Evolutionary conservation across 2,113 vertebrate species (phyloP).

Genomic region (Cryptotis parvus): DNA sequence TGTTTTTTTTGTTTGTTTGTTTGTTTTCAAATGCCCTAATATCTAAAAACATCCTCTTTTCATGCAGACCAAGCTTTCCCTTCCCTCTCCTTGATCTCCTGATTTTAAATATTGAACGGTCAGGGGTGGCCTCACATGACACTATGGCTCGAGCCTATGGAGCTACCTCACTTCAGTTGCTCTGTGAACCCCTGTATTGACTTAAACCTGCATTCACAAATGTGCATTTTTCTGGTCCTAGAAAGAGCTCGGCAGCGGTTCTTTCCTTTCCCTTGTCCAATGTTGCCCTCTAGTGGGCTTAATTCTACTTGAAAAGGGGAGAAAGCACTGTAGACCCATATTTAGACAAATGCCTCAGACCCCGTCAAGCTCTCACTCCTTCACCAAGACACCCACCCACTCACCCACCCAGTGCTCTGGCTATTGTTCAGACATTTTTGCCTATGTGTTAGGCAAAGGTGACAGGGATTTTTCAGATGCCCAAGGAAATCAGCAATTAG

Average conservation of each 20-base stretch:
- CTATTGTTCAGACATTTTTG: no score
- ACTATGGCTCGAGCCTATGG: not conserved
- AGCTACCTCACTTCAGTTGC: conserved; percentile 23
- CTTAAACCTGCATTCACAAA: conserved; percentile 39
- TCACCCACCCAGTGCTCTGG: not conserved
- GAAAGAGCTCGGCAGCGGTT: fast-evolving
- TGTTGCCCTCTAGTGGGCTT: conserved; percentile 71
- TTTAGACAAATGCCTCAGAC: fast-evolving
- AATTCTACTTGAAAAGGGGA: not conserved
- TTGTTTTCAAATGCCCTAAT: not conserved
- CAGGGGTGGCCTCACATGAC: not conserved
- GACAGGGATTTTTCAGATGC: not conserved
- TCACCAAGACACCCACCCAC: not conserved
- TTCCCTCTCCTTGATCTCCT: not conserved
- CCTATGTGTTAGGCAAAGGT: not conserved
- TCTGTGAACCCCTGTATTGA: conserved; percentile 35
- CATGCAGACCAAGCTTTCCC: not conserved
- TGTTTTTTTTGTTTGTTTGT: not conserved
- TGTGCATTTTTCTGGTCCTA: not conserved
- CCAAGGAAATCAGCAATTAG: not conserved
- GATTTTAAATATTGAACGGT: conserved; percentile 60
- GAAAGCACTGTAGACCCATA: not conserved
- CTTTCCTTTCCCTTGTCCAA: conserved; percentile 65
- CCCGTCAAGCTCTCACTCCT: not conserved
- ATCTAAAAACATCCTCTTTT: conserved; percentile 54